Conservation (phyloP, 35 echinoderm and acorn worm species). For the Lytechinus pictus region DNA sequence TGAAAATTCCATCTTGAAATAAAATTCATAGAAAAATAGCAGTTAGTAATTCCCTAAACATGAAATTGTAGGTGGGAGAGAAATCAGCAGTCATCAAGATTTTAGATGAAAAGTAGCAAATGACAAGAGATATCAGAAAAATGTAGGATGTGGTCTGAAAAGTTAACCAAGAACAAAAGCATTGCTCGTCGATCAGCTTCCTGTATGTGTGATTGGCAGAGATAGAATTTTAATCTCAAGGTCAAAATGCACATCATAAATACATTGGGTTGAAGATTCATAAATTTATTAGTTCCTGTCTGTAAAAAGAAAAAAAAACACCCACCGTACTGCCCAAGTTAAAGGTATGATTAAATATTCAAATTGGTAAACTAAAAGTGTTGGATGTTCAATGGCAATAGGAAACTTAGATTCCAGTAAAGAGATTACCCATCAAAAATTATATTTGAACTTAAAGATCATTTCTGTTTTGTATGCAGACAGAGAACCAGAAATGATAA, state of each 20-base stretch:
- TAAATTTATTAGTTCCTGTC: slow-evolving; percentile 34
- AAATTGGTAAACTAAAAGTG: neutral
- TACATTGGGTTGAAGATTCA: neutral
- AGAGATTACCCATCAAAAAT: neutral
- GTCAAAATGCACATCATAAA: slow-evolving; percentile 22
- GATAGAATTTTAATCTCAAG: slow-evolving; percentile 28
- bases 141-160: neutral
- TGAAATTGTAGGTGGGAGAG: neutral
- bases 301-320: neutral
- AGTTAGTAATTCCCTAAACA: neutral
- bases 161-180: slow-evolving; percentile 11
- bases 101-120: neutral
- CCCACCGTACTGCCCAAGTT: neutral
- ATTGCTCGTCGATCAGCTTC: neutral
- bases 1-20: neutral
- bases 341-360: neutral
- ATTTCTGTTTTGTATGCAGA: neutral
- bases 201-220: neutral
- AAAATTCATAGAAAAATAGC: neutral
- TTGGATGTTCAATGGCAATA: neutral
- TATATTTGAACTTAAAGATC: neutral
- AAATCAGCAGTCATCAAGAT: neutral
- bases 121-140: neutral
- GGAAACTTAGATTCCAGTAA: neutral
- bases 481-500: neutral